Base-by-base conservation (phyloP, 2,797 vertebrate genomes). In the Acrossocheilus fasciatus region DNA sequence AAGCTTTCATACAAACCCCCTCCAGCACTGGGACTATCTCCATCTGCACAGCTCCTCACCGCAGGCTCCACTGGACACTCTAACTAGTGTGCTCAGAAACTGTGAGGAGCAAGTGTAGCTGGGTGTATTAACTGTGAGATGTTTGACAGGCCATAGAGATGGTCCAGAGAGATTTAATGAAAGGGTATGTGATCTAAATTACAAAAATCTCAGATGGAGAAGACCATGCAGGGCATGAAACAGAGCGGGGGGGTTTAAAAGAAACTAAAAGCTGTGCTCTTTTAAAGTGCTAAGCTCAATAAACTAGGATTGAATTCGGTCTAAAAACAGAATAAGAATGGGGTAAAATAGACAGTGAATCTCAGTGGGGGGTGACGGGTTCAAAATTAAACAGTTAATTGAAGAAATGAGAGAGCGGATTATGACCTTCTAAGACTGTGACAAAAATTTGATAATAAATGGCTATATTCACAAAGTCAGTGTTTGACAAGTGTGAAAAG, bases 331-430 rank as follows among this genome's bases (percentile, higher is more conserved):
- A 70, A 79, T 30, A 77, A 26, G 23, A 30, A 6, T 20, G 50
- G 64, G 10, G 34, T 78, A 59, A 18, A 26, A 3, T 43, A 45
- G 62, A 54, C 76, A 70, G 52, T 70, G 78, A 69, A 43, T 85
- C 83, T 79, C 75, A 70, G 52, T 85, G 39, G 64, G 36, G 64
- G 83, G 12, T 62, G 36, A 77, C 41, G 0, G 75, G 75, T 54
- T 69, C 75, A 85, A 52, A 79, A 68, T 41, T 17, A 39, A 85
- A 68, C 45, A 14, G 47, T 54, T 30, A 79, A 79, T 59, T 83
- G 64, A 87, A 62, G 36, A 70, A 84, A 85, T 43, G 26, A 85
- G 52, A 87, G 74, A 41, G 54, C 23, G 1, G 54, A 43, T 62
- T 43, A 17, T 62, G 54, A 62, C 54, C 23, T 78, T 78, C 12